Percentiles rank a stretch among this genome's conserved stretches.
Evolutionary conservation across 2,797 vertebrate species (phyloP).

Genomic region (Geotrypetes seraphini): DNA sequence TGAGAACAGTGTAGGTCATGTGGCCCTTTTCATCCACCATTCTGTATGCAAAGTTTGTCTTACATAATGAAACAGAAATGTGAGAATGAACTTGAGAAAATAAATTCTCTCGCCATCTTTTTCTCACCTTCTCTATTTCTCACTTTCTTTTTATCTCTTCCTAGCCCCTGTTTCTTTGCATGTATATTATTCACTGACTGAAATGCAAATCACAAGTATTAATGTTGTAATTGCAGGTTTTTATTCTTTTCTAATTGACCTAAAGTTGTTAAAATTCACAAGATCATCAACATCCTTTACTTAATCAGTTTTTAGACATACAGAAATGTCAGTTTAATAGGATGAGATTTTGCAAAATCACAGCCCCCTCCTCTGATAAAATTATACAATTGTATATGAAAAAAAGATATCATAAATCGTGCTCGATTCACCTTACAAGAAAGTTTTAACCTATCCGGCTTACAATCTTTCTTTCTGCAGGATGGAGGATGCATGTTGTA

Average conservation of each 20-base stretch:
- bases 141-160: background rate
- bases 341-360: conserved; percentile 22
- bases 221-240: background rate
- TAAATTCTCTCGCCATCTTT: too few species aligned
- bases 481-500: background rate
- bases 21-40: too few species aligned
- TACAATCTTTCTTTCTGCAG: conserved; percentile 5
- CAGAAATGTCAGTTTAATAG: conserved; percentile 27
- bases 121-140: background rate
- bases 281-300: conserved; percentile 1
- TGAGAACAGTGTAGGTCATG: too few species aligned
- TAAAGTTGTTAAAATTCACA: conserved; percentile 24
- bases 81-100: too few species aligned
- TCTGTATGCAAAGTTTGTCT: too few species aligned
- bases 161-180: background rate
- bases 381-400: conserved; percentile 6
- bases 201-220: background rate
- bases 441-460: conserved; percentile 11
- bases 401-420: conserved; percentile 18
- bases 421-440: conserved; percentile 17
- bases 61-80: too few species aligned
- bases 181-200: background rate
- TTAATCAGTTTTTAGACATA: conserved; percentile 27
- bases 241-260: conserved; percentile 15
- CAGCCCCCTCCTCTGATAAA: conserved; percentile 20